A percentile compares a stretch with the other conserved stretches of the same genome.
These are phyloP conservation scores for Philypnodon macrostomus DNA, from an alignment of 2,797 vertebrate species.

Conservation along the genomic window DNA sequence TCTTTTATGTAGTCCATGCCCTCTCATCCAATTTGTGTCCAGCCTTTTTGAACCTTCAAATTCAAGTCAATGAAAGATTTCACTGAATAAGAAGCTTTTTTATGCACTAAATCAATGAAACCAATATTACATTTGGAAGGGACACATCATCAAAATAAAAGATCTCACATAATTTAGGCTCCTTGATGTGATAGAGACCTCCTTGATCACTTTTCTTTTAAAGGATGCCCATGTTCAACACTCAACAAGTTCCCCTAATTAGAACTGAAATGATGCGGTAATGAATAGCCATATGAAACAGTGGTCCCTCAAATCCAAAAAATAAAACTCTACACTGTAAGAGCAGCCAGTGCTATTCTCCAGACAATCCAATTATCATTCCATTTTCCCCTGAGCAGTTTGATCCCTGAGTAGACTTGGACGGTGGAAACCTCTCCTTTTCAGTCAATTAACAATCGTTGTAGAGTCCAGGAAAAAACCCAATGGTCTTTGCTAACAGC, in stretches of 20 bases:
- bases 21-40: constrained; percentile 19
- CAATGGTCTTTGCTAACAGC: constrained; percentile 56
- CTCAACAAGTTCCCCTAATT: too few species aligned
- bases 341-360: constrained; percentile 31
- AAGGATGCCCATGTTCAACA: too few species aligned
- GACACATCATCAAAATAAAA: constrained; percentile 25
- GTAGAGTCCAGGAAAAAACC: constrained; percentile 43
- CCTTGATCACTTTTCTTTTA: too few species aligned
- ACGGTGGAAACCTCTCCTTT: constrained; percentile 34
- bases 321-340: too few species aligned
- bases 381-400: constrained; percentile 25
- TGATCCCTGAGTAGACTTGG: constrained; percentile 44
- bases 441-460: constrained; percentile 31
- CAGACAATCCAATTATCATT: constrained; percentile 23
- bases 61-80: constrained; percentile 42
- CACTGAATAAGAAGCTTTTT: constrained; percentile 48
- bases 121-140: constrained; percentile 48
- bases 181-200: too few species aligned
- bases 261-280: too few species aligned
- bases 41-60: constrained; percentile 50
- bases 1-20: too few species aligned
- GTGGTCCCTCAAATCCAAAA: too few species aligned
- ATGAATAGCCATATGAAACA: too few species aligned
- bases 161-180: too few species aligned
- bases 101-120: constrained; percentile 38